phyloP scores from a whole-genome alignment of 2,113 vertebrate genomes.

The Clarias batrachus region DNA sequence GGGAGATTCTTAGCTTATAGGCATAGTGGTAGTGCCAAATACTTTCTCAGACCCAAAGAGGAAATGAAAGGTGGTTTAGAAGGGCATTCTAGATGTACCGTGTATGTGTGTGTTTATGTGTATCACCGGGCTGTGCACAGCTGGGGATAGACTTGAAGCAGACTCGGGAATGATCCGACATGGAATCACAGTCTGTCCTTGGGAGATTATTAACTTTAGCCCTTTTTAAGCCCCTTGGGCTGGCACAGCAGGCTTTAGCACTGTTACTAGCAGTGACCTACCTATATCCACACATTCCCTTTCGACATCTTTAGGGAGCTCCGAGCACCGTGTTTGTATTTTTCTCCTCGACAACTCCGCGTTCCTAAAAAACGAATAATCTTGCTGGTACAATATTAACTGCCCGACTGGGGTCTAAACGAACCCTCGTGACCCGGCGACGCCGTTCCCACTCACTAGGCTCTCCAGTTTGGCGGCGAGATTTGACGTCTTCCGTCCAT shows the following conservation, averaged over 20 bases:
- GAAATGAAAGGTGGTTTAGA: constrained; percentile 64
- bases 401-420: constrained; percentile 24
- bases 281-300: background rate
- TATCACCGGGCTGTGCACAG: constrained; percentile 21
- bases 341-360: background rate
- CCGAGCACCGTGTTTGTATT: background rate
- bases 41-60: constrained; percentile 64
- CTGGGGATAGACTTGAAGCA: constrained; percentile 40
- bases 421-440: constrained; percentile 38
- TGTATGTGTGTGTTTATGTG: constrained; percentile 29
- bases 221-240: constrained; percentile 34
- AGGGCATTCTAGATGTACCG: constrained; percentile 40
- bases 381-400: background rate
- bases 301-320: constrained; percentile 20
- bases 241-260: constrained; percentile 29
- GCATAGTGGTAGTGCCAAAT: constrained; percentile 38
- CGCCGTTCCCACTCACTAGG: background rate
- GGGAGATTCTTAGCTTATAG: constrained; percentile 47
- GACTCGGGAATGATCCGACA: constrained; percentile 50
- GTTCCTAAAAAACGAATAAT: constrained; percentile 4
- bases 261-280: constrained; percentile 29
- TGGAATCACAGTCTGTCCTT: constrained; percentile 50
- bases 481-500: constrained; percentile 42
- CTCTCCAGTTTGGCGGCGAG: constrained; percentile 32
- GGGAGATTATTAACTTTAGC: constrained; percentile 57